Base-by-base conservation (phyloP, 1,140 invertebrate species). In the Trichoplusia ni region DNA sequence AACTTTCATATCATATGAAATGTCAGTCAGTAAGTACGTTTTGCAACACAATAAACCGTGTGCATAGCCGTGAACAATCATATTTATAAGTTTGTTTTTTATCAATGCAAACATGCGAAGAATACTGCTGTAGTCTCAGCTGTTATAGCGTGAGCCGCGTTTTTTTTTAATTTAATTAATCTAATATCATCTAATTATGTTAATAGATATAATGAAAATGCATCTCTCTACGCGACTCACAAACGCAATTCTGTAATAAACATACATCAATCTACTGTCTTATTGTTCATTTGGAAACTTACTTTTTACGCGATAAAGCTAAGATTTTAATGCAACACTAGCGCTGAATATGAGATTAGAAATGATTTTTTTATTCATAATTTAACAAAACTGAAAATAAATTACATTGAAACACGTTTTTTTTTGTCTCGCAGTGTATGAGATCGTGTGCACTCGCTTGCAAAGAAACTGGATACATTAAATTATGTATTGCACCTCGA, bases 71-170 rank as follows among this genome's bases (percentile, higher is more conserved):
- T 67, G 56, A 59, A 70, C 66, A 60, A 75, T 73, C 67, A 72
- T 79, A 75, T 76, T 73, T 73, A 77, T 79, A 81, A 73, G 63
- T 72, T 69, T 59, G 35, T 46, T 73, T 79, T 77, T 81, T 78
- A 74, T 81, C 63, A 80, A 76, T 76, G 68, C 54, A 58, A 65
- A 62, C 65, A 64, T 71, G 69, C 72, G 40, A 67, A 42, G 53
- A 2, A 21, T 40, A 40, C 37, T 5, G 16, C 16, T 29, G 40
- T 40, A 9, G 35, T 56, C 33, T 21, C 40, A 40, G 42, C 27
- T 35, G 42, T 35, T 35, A 27, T 60, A 33, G 56, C 56, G 56
- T 60, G 56, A 60, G 56, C 18, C 9, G 8, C 5, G 25, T 60
- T 46, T 46, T 60, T 46, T 33, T 14, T 37, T 37, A 47, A 29